These are phyloP conservation scores for Melipona beecheii DNA, from an alignment of 2,888 invertebrate genomes.

Conservation along the genomic window DNA sequence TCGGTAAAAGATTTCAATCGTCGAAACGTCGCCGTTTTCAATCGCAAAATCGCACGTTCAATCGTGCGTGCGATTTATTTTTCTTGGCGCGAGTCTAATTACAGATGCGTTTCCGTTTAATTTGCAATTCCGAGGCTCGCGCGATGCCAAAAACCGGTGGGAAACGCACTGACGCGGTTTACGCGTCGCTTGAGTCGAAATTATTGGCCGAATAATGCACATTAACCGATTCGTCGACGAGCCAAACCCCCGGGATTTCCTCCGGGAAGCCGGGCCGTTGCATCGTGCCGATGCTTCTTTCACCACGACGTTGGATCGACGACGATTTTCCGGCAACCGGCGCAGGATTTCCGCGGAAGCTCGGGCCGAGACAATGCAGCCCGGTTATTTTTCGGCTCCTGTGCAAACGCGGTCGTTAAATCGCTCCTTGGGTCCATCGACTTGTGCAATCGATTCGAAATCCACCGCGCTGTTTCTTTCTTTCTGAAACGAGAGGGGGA, in stretches of 20 bases:
- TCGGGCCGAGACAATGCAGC: conserved; percentile 22
- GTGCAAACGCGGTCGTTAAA: conserved; percentile 30
- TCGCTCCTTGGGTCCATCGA: neutral
- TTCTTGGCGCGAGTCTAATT: neutral
- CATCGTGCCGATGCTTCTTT: neutral
- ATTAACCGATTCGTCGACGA: conserved; percentile 59
- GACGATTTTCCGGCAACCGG: conserved; percentile 23
- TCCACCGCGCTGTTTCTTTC: neutral
- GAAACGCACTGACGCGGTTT: conserved; percentile 32
- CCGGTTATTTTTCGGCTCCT: conserved; percentile 11
- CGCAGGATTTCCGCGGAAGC: conserved; percentile 29
- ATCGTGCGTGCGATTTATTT: neutral
- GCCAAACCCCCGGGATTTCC: conserved; percentile 56
- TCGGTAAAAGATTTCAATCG: neutral
- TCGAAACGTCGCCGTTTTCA: neutral
- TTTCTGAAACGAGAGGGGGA: neutral
- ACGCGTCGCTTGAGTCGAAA: conserved; percentile 32
- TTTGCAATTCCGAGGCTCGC: conserved; percentile 1
- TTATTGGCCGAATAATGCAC: conserved; percentile 67
- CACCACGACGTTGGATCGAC: conserved; percentile 15
- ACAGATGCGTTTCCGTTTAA: neutral
- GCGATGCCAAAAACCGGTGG: neutral
- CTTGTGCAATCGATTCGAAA: neutral
- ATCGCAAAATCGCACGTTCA: neutral
- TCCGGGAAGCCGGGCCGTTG: conserved; percentile 24